Percentiles rank a stretch among this genome's conserved stretches.
Evolutionary conservation across 2,113 vertebrate genomes (phyloP).

Genomic region (Salvelinus fontinalis): DNA sequence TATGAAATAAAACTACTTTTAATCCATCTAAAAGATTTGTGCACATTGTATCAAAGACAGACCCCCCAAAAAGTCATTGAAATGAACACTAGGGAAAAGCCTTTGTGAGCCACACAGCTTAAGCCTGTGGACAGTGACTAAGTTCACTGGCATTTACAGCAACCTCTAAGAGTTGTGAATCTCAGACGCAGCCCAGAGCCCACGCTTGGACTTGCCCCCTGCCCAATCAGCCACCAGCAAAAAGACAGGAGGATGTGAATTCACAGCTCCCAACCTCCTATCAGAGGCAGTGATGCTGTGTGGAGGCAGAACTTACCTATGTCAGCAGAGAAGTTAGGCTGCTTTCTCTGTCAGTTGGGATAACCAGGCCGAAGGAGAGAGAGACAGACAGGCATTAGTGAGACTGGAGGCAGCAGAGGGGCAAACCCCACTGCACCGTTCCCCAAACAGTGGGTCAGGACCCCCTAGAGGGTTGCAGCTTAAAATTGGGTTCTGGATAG

Average conservation of each 20-base stretch:
- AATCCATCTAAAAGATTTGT: too few species aligned
- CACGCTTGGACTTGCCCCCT: slow-evolving; percentile 46
- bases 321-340: slow-evolving; percentile 66
- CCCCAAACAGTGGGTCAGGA: slow-evolving; percentile 16
- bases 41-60: too few species aligned
- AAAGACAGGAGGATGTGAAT: slow-evolving; percentile 13
- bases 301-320: slow-evolving; percentile 75
- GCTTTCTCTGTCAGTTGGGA: slow-evolving; percentile 77
- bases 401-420: slow-evolving; percentile 59
- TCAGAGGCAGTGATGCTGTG: slow-evolving; percentile 30
- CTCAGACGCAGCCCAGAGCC: too few species aligned
- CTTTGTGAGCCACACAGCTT: slow-evolving; percentile 29
- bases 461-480: slow-evolving; percentile 9
- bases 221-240: slow-evolving; percentile 15
- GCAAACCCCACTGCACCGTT: slow-evolving; percentile 56
- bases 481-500: background rate
- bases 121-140: slow-evolving; percentile 16
- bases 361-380: slow-evolving; percentile 75
- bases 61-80: too few species aligned
- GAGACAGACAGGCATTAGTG: slow-evolving; percentile 78
- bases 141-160: slow-evolving; percentile 22
- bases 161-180: slow-evolving; percentile 32
- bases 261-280: slow-evolving; percentile 25
- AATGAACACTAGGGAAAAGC: slow-evolving; percentile 1
- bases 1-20: too few species aligned